These are phyloP conservation scores for Hedya salicella DNA, from an alignment of 2,888 invertebrate species.

Conservation along the genomic window DNA sequence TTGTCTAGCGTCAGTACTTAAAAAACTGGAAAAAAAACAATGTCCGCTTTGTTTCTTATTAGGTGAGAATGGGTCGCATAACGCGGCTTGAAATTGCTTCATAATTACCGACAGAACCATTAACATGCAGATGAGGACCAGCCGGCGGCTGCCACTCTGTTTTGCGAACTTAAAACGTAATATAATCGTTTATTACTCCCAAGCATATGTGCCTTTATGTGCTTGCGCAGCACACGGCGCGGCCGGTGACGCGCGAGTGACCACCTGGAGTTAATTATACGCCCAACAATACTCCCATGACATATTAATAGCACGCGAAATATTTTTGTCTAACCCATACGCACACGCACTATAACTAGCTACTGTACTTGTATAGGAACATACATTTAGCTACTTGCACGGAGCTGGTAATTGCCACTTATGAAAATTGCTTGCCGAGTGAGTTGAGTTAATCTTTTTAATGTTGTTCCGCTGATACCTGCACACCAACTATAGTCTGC, in stretches of 20 bases:
- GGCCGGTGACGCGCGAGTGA: not conserved
- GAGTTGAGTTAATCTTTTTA: slow-evolving; percentile 21
- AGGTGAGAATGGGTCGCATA: slow-evolving; percentile 5
- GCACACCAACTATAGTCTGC: not conserved
- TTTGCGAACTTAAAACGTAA: not conserved
- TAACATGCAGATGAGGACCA: slow-evolving; percentile 24
- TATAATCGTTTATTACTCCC: not conserved
- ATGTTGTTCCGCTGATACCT: not conserved
- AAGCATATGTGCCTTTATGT: not conserved
- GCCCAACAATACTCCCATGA: too few relatives aligned
- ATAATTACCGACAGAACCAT: slow-evolving; percentile 23
- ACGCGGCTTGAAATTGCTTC: slow-evolving; percentile 19
- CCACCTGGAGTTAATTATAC: not conserved
- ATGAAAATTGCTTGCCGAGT: slow-evolving; percentile 11
- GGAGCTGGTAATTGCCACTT: slow-evolving; percentile 18
- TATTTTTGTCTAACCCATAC: not conserved
- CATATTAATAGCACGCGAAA: not conserved
- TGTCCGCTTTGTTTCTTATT: slow-evolving; percentile 7
- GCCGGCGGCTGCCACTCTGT: not conserved
- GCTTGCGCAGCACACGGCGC: too few relatives aligned
- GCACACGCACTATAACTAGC: not conserved
- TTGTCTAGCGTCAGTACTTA: slow-evolving; percentile 1
- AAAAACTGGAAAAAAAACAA: slow-evolving; percentile 17
- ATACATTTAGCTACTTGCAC: too few relatives aligned
- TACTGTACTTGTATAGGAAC: too few relatives aligned